Evolutionary conservation across 2,797 vertebrate genomes (phyloP).

Genomic region (Oreortyx pictus): DNA sequence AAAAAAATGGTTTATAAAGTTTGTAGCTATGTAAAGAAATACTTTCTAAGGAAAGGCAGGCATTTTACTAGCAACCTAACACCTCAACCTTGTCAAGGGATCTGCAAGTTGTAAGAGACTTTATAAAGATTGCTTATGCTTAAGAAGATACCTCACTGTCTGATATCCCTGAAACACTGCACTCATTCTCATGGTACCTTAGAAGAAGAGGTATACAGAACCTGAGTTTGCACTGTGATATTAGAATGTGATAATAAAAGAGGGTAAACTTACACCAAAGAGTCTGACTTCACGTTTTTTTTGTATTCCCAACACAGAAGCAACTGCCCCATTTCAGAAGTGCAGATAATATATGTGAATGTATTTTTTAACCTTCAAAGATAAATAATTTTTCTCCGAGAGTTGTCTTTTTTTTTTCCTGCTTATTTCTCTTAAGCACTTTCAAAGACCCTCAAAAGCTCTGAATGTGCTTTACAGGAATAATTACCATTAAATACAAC

Average conservation of each 20-base stretch:
- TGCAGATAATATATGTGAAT: background rate
- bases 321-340: background rate
- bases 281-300: background rate
- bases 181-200: background rate
- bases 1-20: background rate
- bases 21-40: background rate
- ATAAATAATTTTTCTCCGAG: background rate
- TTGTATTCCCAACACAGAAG: background rate
- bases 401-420: background rate
- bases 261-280: background rate
- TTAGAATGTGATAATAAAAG: background rate
- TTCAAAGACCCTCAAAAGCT: background rate
- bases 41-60: background rate
- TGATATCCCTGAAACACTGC: background rate
- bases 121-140: background rate
- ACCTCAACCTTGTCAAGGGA: background rate
- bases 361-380: background rate
- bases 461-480: background rate
- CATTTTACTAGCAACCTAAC: background rate
- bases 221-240: background rate
- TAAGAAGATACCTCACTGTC: background rate
- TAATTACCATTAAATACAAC: background rate
- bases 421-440: background rate
- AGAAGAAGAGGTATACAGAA: background rate
- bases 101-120: background rate